These are phyloP conservation scores for Aspidapion aeneum DNA, from an alignment of 2,888 invertebrate genomes.

Conservation along the genomic window DNA sequence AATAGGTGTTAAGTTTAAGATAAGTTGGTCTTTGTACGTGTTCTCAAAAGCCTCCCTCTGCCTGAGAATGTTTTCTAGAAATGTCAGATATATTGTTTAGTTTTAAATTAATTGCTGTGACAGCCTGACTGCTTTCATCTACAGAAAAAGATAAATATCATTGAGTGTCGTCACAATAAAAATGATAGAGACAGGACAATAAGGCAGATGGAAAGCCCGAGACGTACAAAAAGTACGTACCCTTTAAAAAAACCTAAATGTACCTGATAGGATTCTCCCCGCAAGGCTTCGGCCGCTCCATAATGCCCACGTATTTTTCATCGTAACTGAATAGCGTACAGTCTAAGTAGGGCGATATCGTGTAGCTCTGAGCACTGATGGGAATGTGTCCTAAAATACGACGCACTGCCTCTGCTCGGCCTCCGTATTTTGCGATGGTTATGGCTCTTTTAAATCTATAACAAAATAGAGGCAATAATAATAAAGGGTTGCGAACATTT, in stretches of 20 bases:
- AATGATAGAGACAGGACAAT: no score
- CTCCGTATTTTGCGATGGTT: slow-evolving; percentile 86
- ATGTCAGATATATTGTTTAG: no score
- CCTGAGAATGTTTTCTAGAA: no score
- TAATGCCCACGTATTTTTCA: slow-evolving; percentile 92
- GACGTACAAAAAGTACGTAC: slow-evolving; percentile 85
- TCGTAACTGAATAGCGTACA: slow-evolving; percentile 90
- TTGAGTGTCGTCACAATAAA: no score
- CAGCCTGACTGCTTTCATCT: no score
- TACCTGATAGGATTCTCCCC: slow-evolving; percentile 90
- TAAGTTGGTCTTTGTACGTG: no score
- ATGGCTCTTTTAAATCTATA: slow-evolving; percentile 82
- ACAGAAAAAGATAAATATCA: no score
- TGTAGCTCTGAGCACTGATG: slow-evolving; percentile 92
- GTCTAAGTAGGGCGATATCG: slow-evolving; percentile 90
- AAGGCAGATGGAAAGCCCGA: slow-evolving; percentile 64
- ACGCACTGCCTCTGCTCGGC: slow-evolving; percentile 84
- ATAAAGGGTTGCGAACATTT: no score
- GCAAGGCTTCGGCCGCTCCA: slow-evolving; percentile 93
- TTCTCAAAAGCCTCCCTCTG: no score
- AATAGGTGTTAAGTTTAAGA: no score
- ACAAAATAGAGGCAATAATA: slow-evolving; percentile 3
- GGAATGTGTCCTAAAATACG: slow-evolving; percentile 87
- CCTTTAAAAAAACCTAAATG: slow-evolving; percentile 76
- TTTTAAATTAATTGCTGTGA: no score